These are phyloP conservation scores for Zaprionus obscuricornis DNA, from an alignment of 2,888 invertebrate species.

Conservation along the genomic window DNA sequence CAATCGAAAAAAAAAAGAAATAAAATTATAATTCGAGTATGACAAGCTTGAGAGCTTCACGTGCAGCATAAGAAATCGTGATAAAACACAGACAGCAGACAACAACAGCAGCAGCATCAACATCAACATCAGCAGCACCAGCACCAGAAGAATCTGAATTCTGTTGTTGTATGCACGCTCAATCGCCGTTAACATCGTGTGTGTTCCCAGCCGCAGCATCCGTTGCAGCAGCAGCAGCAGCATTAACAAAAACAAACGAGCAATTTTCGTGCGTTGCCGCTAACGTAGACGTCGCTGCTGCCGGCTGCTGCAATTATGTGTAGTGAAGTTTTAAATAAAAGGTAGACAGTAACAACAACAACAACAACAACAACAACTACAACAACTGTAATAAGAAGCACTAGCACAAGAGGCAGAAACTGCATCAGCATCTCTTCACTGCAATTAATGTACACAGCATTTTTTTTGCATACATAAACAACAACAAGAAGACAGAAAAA, in stretches of 20 bases:
- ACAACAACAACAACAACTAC: constrained; percentile 2
- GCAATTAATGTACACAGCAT: constrained; percentile 52
- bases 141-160: constrained; percentile 5
- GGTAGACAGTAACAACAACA: constrained; percentile 45
- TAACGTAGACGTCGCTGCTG: constrained; percentile 42
- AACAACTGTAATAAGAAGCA: not conserved
- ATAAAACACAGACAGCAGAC: constrained; percentile 39
- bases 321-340: constrained; percentile 51
- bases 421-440: constrained; percentile 29
- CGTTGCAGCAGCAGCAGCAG: not conserved
- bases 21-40: constrained; percentile 43
- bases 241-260: not conserved
- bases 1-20: constrained; percentile 38
- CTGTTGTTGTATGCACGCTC: constrained; percentile 42
- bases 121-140: constrained; percentile 28
- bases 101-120: not conserved
- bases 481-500: constrained; percentile 33
- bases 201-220: constrained; percentile 41
- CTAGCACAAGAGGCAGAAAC: constrained; percentile 22
- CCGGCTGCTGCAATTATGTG: constrained; percentile 38
- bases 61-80: constrained; percentile 58
- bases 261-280: constrained; percentile 48
- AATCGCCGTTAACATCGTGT: constrained; percentile 53
- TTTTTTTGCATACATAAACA: constrained; percentile 58
- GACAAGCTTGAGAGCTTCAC: constrained; percentile 52